Conservation (phyloP, 1,140 invertebrate species). For the Halyomorpha halys region DNA sequence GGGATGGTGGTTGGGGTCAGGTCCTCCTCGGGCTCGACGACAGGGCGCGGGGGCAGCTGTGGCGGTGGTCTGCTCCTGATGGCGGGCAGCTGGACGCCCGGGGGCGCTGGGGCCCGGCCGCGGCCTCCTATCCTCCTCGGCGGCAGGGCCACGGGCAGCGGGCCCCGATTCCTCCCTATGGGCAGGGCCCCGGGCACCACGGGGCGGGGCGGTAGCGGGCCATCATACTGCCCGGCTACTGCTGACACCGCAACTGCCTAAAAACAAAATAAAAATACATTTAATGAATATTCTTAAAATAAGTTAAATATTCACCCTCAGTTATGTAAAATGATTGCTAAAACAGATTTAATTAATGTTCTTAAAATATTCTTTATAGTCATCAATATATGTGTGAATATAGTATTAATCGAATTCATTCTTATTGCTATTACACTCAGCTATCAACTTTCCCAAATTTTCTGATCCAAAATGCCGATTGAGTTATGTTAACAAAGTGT, state of each 20-base stretch:
- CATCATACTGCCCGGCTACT: neutral
- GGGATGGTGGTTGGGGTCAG: neutral
- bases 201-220: neutral
- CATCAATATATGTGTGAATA: too few relatives aligned
- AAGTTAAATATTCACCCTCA: too few relatives aligned
- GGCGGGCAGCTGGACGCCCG: neutral
- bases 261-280: too few relatives aligned
- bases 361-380: too few relatives aligned
- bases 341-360: too few relatives aligned
- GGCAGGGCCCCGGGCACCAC: neutral
- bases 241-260: neutral
- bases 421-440: too few relatives aligned
- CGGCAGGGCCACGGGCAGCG: neutral
- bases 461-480: too few relatives aligned
- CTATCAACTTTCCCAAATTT: too few relatives aligned
- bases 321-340: too few relatives aligned
- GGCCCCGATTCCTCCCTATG: neutral
- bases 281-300: too few relatives aligned
- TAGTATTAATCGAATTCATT: too few relatives aligned
- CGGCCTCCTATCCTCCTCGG: neutral
- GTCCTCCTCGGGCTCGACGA: conserved; percentile 4
- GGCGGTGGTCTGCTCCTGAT: neutral
- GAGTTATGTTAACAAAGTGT: too few relatives aligned
- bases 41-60: neutral
- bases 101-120: neutral